Base-by-base conservation (phyloP, 2,888 invertebrate genomes). In the Acrobasis suavella region DNA sequence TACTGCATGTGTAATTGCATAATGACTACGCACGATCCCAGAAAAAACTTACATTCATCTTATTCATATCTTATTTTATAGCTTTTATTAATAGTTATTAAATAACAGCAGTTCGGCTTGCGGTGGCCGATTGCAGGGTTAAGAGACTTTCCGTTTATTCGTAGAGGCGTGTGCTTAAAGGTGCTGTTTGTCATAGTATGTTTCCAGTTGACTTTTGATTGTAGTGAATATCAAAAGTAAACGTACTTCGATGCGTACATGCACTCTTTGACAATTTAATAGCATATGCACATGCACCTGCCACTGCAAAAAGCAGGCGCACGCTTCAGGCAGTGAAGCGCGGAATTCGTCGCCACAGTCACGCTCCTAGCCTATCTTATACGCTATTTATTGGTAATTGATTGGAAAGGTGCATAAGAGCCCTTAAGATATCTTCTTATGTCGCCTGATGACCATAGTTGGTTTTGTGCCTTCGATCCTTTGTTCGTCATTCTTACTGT, bases 211-310 rank as follows among this genome's bases (percentile, higher is more conserved):
- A 82, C 83, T 87, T 87, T 87, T 86, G 88, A 87, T 87, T 86
- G 84, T 85, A 87, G 80, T 75, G 78, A 78, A 80, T 85, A 86
- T 86, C 83, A 78, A 80, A 79, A 78, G 76, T 72, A 75, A 75
- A 81, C 74, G 79, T 76, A 76, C 81, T 78, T 39, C 14, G 32
- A 39, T 81, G 77, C 78, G 79, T 85, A 85, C 79, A 80, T 85
- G 84, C 83, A 80, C 80, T 83, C 89, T 91, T 91, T 91, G 92
- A 91, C 90, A 92, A 91, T 91, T 91, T 91, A 91, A 92, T 90
- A 90, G 90, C 92, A 91, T 89, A 91, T 91, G 90, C 82, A 78
- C 80, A 71, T 77, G 83, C 91, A 92, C 91, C 91, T 92, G 91
- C 89, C 85, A 67, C 71, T 88, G 89, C 91, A 92, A 92, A 92